Evolutionary conservation across 1,140 invertebrate species (phyloP).

Genomic region (Agrypnia vestita): DNA sequence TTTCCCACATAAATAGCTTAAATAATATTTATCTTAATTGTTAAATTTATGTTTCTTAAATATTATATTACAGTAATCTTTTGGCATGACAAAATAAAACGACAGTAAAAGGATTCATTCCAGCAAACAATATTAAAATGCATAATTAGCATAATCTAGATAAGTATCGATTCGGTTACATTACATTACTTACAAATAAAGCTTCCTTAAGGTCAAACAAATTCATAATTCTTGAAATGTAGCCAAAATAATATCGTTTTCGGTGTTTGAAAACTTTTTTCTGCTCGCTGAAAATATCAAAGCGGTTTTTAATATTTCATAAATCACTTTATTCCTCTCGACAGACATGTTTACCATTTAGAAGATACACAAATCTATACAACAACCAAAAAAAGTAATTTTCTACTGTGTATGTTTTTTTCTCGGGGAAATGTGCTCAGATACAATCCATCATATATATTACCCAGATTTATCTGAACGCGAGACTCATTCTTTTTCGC

Average conservation of each 20-base stretch:
- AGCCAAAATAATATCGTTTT: conserved; percentile 1
- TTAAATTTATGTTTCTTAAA: too few species aligned
- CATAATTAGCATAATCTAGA: too few species aligned
- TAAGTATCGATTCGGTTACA: not conserved
- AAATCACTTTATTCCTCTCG: conserved; percentile 2
- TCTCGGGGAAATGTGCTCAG: not conserved
- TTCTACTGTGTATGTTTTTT: not conserved
- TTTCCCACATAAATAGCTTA: too few species aligned
- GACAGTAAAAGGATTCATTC: too few species aligned
- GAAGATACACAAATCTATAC: not conserved
- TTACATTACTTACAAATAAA: conserved; percentile 2
- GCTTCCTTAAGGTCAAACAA: conserved; percentile 12
- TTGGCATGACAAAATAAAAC: too few species aligned
- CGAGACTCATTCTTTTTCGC: not conserved
- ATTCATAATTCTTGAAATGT: conserved; percentile 15
- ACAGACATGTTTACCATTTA: conserved; percentile 13
- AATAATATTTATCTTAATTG: too few species aligned
- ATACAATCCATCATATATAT: conserved; percentile 1
- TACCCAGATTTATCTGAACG: not conserved
- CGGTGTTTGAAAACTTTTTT: not conserved
- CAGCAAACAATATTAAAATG: too few species aligned
- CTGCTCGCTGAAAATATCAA: conserved; percentile 16
- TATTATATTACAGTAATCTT: too few species aligned
- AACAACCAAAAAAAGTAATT: not conserved
- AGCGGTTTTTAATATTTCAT: conserved; percentile 32